Evolutionary conservation across 35 echinoderm and acorn worm genomes (phyloP).

Genomic region (Diadema setosum): DNA sequence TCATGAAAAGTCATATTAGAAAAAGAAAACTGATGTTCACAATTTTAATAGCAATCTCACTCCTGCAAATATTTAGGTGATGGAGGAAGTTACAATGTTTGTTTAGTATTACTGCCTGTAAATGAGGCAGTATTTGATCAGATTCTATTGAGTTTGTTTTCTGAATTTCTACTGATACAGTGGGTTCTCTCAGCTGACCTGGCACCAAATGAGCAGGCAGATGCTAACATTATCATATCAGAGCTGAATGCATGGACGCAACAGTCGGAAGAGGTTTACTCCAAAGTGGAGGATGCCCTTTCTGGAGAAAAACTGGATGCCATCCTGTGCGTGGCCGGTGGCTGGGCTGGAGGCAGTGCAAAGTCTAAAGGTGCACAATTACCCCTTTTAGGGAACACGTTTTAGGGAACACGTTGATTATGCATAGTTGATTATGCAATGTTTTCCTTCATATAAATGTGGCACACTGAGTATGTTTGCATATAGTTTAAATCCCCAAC

Average conservation of each 20-base stretch:
- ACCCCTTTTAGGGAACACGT: background rate
- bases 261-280: constrained; percentile 68
- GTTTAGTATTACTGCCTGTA: no score
- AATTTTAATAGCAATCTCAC: no score
- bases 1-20: no score
- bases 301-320: constrained; percentile 87
- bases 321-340: constrained; percentile 91
- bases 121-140: background rate
- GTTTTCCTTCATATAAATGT: no score
- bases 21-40: no score
- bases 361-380: constrained; percentile 76
- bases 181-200: constrained; percentile 89
- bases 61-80: no score
- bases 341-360: constrained; percentile 96
- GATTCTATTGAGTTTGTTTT: background rate
- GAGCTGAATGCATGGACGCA: constrained; percentile 69
- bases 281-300: constrained; percentile 81
- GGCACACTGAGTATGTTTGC: no score
- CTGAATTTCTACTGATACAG: constrained; percentile 9
- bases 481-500: no score
- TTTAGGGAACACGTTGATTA: no score
- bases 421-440: background rate
- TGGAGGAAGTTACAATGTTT: no score
- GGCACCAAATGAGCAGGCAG: constrained; percentile 83
- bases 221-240: constrained; percentile 81